Percentiles rank a stretch among this genome's conserved stretches.
phyloP scores from a whole-genome alignment of 1,140 invertebrate genomes.

The Diorhabda elongata region DNA sequence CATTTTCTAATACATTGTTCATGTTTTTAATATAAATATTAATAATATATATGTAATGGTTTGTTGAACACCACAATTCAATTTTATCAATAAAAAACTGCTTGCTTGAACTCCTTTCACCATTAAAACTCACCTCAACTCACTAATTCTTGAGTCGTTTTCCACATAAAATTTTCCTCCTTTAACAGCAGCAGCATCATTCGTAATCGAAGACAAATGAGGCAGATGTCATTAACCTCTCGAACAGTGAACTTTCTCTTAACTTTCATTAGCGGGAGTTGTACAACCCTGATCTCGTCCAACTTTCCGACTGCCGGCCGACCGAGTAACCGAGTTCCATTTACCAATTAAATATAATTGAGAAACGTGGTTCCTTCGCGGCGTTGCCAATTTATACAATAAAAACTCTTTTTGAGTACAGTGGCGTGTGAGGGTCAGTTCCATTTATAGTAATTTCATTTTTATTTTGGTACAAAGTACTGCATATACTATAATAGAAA shows the following conservation, averaged over 20 bases:
- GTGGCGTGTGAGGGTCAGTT: not conserved
- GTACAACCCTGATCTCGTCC: slow-evolving; percentile 10
- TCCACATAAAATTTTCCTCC: not conserved
- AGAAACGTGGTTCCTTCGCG: slow-evolving; percentile 10
- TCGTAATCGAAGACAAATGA: not conserved
- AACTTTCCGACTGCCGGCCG: slow-evolving; percentile 10
- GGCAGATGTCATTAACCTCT: not conserved
- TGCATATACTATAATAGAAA: too few relatives aligned
- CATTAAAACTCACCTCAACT: not conserved
- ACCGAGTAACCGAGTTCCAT: slow-evolving; percentile 15
- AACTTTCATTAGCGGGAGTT: slow-evolving; percentile 3
- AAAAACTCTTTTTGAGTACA: not conserved
- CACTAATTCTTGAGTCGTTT: not conserved
- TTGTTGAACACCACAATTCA: too few relatives aligned
- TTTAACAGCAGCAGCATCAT: not conserved
- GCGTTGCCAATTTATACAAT: not conserved
- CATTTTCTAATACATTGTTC: too few relatives aligned
- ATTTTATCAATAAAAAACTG: too few relatives aligned
- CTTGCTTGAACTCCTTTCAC: not conserved
- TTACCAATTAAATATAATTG: slow-evolving; percentile 15
- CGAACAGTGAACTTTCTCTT: slow-evolving; percentile 1
- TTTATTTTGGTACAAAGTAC: too few relatives aligned
- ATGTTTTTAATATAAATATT: too few relatives aligned
- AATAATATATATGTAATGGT: too few relatives aligned
- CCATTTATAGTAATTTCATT: too few relatives aligned